A percentile compares a stretch with the other conserved stretches of the same genome.
These are phyloP conservation scores for Clunio marinus DNA, from an alignment of 2,888 invertebrate genomes.

Conservation along the genomic window DNA sequence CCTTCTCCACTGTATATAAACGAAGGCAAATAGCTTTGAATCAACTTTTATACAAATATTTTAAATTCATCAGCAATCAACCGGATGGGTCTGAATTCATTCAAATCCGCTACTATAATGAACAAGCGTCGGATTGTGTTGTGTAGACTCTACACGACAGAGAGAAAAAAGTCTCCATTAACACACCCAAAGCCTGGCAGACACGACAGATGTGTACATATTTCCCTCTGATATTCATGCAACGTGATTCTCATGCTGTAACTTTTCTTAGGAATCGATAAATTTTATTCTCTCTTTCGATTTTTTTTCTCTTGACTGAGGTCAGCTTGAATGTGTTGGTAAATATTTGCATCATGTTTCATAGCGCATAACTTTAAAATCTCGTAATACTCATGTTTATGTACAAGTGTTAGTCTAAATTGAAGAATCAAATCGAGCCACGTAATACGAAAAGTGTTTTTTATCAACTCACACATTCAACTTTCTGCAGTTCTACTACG, in stretches of 20 bases:
- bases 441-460: slow-evolving; percentile 20
- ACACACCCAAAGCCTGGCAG: slow-evolving; percentile 5
- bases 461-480: neutral
- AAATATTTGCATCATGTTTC: neutral
- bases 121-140: neutral
- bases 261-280: slow-evolving; percentile 22
- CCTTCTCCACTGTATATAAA: too few relatives aligned
- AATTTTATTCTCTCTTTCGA: neutral
- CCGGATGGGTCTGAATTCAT: slow-evolving; percentile 29
- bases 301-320: slow-evolving; percentile 29
- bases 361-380: slow-evolving; percentile 8
- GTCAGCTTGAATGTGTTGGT: slow-evolving; percentile 13
- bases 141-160: slow-evolving; percentile 29
- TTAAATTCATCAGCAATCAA: neutral
- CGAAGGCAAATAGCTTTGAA: too few relatives aligned
- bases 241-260: slow-evolving; percentile 37
- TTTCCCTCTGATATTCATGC: neutral
- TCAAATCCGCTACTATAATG: slow-evolving; percentile 31
- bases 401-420: neutral
- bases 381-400: neutral
- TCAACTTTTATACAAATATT: neutral
- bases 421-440: slow-evolving; percentile 22
- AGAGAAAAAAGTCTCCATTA: slow-evolving; percentile 9
- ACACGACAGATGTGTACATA: slow-evolving; percentile 23
- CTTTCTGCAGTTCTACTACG: neutral